Base-by-base conservation (phyloP, 1,140 invertebrate genomes). In the Calliphora vicina region DNA sequence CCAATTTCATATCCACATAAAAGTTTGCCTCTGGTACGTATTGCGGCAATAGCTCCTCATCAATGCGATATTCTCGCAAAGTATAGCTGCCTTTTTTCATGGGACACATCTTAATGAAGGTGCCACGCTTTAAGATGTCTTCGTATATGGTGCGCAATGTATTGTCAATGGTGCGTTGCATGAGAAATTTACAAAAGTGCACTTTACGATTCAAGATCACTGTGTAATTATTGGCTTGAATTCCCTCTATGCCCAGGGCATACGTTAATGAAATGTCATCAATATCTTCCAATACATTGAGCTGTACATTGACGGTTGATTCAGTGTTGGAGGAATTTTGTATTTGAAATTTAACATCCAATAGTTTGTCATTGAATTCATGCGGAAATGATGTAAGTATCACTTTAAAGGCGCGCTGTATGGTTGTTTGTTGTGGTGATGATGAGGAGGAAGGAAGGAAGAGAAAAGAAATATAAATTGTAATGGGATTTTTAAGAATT, bases 381-480 rank as follows among this genome's bases (percentile, higher is more conserved):
- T 80, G 86, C 0, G 86, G 86, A 17, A 87, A 82, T 23, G 81
- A 43, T 10, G 85, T 87, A 2, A 88, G 84, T 15, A 89, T 82
- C 17, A 90, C 84, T 74, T 88, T 89, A 17, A 89, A 90, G 12
- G 88, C 87, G 9, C 88, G 88, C 88, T 90, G n/a, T 50, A 43
- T 43, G 42, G 42, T 6, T 29, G 23, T 50, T 20, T 42, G n/a
- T n/a, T n/a, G n/a, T n/a, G n/a, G n/a, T n/a, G n/a, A n/a, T n/a
- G 35, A 80, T n/a, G 57, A 71, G 13, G 17, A 71, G 9, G 17
- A 20, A 29, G n/a, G 5, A 43, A 82, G 67, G 12, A 25, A 61
- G 25, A 71, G 26, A 61, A 67, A 25, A 35, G 1, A 81, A 61
- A 29, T 5, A 27, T 8, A 8, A 17, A 81, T 8, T 67, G 8